Base-by-base conservation (phyloP, 2,888 invertebrate genomes). In the Alloplasta piceator region DNA sequence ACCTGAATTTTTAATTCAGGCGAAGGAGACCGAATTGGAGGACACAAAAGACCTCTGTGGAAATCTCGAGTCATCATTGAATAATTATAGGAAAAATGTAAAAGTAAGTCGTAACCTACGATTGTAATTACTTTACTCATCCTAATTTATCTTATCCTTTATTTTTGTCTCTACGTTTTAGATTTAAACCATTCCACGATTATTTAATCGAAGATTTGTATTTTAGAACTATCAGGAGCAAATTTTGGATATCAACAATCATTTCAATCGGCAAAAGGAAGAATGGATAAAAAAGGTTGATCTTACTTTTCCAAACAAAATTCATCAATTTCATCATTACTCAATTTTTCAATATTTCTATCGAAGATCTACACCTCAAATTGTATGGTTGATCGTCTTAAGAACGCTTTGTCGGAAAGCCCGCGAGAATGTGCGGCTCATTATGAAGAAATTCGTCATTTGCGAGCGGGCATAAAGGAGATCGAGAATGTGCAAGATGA, bases 11-110 rank as follows among this genome's bases (percentile, higher is more conserved):
- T 60, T 16, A 16, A 58, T 80, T 6, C 71, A 91, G 90, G 85
- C 84, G 5, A 90, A 86, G 63, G 87, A 89, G 36, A 85, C 84
- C 4, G 90, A 90, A 50, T 38, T 90, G 39, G 86, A 87, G 10
- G 88, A 89, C 63, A 63, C 87, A 5, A 83, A 81, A 36, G 86
- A 86, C 5, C 50, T 85, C 10, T 87, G 86, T 56, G 83, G 56
- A 26, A 83, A 86, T 9, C 82, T 91, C 7, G 83, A 87, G 56
- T 41, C 50, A 5, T 80, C 73, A 36, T 70, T 88, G 16, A 81
- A 84, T 14, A 74, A 80, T 58, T 70, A 87, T 39, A 71, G 76
- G 55, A 80, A 60, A 43, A 73, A 66, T 68, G 5, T 83, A 10
- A 82, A 72, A 26, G 82, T 83, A 6, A 5, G 68, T 68, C 56